A percentile compares a stretch with the other conserved stretches of the same genome.
phyloP scores from a whole-genome alignment of 2,888 invertebrate species.

The Neocrepidodera transversa region DNA sequence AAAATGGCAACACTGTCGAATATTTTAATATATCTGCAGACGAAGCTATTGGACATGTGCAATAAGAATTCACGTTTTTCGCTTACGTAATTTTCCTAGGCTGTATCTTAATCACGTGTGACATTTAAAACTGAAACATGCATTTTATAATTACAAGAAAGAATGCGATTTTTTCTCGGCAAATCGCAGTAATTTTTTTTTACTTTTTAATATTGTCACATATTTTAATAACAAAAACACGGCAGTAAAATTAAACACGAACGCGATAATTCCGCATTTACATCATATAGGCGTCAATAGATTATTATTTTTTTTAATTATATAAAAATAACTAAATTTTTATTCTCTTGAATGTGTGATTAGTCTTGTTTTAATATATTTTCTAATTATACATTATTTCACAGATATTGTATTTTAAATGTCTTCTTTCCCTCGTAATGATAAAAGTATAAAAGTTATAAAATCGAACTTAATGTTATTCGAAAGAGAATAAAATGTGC shows the following conservation, averaged over 20 bases:
- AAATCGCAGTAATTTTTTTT: constrained; percentile 26
- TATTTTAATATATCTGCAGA: constrained; percentile 16
- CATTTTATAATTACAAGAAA: constrained; percentile 17
- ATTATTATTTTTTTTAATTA: not conserved
- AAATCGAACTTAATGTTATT: too few relatives aligned
- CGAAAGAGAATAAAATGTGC: too few relatives aligned
- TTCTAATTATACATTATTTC: too few relatives aligned
- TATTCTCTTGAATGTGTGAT: too few relatives aligned
- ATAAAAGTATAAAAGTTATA: too few relatives aligned
- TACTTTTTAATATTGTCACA: constrained; percentile 29
- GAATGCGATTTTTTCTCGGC: constrained; percentile 32
- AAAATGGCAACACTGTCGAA: not conserved
- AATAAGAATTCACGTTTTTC: constrained; percentile 18
- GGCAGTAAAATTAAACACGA: constrained; percentile 28
- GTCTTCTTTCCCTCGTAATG: too few relatives aligned
- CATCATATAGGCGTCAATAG: constrained; percentile 11
- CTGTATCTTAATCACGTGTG: constrained; percentile 49
- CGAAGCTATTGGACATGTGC: constrained; percentile 8
- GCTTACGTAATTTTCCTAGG: constrained; percentile 47
- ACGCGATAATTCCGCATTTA: constrained; percentile 24
- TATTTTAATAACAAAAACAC: constrained; percentile 32
- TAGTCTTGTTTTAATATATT: too few relatives aligned
- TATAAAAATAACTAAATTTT: too few relatives aligned
- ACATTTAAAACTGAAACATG: constrained; percentile 47
- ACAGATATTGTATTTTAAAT: too few relatives aligned